A percentile compares a stretch with the other conserved stretches of the same genome.
Conservation (phyloP, 2,888 invertebrate genomes). For the Pristionchus japonicus region DNA sequence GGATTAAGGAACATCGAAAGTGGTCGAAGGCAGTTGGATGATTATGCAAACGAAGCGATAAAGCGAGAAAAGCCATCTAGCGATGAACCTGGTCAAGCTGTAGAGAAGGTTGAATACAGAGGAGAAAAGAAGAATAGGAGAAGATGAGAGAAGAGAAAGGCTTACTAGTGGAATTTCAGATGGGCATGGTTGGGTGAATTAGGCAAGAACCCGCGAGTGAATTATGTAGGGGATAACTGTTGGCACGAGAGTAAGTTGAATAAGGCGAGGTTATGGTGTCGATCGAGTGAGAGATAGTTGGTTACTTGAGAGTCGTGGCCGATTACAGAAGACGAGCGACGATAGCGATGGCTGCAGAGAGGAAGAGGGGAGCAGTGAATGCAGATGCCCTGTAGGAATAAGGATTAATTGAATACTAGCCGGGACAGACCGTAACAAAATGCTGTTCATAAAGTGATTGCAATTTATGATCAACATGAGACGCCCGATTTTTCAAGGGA, state of each 20-base stretch:
- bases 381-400: background rate
- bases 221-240: background rate
- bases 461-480: too few relatives aligned
- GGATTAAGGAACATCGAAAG: background rate
- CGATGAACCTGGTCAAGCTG: slow-evolving; percentile 13
- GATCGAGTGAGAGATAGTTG: background rate
- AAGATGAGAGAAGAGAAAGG: background rate
- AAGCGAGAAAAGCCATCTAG: background rate
- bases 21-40: background rate
- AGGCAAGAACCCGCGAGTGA: slow-evolving; percentile 13
- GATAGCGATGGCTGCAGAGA: background rate
- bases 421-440: too few relatives aligned
- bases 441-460: too few relatives aligned
- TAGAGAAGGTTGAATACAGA: background rate
- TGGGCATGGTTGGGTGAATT: background rate
- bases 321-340: background rate
- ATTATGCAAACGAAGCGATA: slow-evolving; percentile 13
- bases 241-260: background rate
- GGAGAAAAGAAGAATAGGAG: background rate
- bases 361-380: background rate
- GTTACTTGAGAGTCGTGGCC: background rate
- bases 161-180: slow-evolving; percentile 31
- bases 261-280: background rate
- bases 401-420: too few relatives aligned
- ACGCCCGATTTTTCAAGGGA: too few relatives aligned